Percentiles rank a stretch among this genome's conserved stretches.
Conservation (phyloP, 2,797 vertebrate genomes). For the Macropus fuliginosus region DNA sequence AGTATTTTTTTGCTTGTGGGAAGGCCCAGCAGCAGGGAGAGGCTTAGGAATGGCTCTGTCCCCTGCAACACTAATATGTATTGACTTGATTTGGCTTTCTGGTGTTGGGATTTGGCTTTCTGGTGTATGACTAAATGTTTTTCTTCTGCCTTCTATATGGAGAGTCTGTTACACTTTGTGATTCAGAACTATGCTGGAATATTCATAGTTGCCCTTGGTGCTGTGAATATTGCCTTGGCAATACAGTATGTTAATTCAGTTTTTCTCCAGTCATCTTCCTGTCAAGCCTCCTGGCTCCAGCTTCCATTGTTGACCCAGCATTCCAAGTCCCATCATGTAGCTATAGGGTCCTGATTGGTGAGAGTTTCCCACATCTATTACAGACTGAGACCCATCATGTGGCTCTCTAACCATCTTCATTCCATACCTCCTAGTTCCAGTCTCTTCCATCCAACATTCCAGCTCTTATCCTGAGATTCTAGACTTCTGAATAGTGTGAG, state of each 20-base stretch:
- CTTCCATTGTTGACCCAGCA: background rate
- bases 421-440: background rate
- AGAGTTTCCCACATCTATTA: background rate
- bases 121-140: too few species aligned
- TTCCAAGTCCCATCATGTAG: background rate
- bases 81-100: too few species aligned
- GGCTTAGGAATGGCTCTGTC: too few species aligned
- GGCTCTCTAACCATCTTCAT: background rate
- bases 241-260: background rate
- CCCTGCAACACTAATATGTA: too few species aligned
- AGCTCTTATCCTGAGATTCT: background rate
- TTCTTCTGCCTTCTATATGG: too few species aligned
- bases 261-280: background rate
- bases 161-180: too few species aligned
- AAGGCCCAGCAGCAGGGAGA: too few species aligned
- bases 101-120: too few species aligned
- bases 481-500: background rate
- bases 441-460: background rate
- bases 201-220: too few species aligned
- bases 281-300: background rate
- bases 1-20: too few species aligned
- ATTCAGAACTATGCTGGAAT: too few species aligned
- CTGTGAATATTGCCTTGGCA: too few species aligned
- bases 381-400: background rate
- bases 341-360: background rate